phyloP scores from a whole-genome alignment of 53 echinoderm and acorn worm genomes.

The Temnopleurus reevesii region DNA sequence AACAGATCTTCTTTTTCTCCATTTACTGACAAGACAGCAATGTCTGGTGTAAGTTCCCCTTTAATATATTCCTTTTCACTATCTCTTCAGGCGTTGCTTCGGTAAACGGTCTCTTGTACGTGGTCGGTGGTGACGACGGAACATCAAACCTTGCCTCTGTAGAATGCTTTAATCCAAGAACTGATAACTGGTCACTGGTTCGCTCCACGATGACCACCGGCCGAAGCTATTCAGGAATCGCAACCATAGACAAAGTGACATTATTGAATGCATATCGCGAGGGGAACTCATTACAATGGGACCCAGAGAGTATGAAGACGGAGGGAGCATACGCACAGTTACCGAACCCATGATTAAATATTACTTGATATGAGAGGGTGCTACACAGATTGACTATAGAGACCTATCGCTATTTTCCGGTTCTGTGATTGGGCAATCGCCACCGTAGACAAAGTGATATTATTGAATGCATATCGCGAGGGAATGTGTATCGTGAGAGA shows the following conservation, averaged over 20 bases:
- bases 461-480: slow-evolving; percentile 40
- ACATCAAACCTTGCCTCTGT: slow-evolving; percentile 94
- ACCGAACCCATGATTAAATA: slow-evolving; percentile 4
- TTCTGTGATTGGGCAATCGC: slow-evolving; percentile 96
- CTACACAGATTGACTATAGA: too few species aligned
- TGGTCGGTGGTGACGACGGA: slow-evolving; percentile 97
- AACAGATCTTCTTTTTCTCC: too few species aligned
- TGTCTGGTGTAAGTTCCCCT: too few species aligned
- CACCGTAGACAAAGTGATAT: slow-evolving; percentile 81
- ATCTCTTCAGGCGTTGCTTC: slow-evolving; percentile 79
- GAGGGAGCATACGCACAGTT: slow-evolving; percentile 45
- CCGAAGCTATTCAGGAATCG: slow-evolving; percentile 94
- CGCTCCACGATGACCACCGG: slow-evolving; percentile 92
- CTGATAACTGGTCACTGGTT: slow-evolving; percentile 81
- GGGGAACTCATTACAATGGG: slow-evolving; percentile 51
- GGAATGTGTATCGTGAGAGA: too few species aligned
- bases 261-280: slow-evolving; percentile 42
- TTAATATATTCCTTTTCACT: background rate
- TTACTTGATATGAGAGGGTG: background rate
- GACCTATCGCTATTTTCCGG: too few species aligned
- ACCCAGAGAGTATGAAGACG: slow-evolving; percentile 56
- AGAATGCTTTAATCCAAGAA: slow-evolving; percentile 94
- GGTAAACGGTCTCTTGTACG: slow-evolving; percentile 89
- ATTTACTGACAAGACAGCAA: too few species aligned
- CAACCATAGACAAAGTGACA: slow-evolving; percentile 87